Conservation (phyloP, 2,888 invertebrate species). For the Anaspis maculata region DNA sequence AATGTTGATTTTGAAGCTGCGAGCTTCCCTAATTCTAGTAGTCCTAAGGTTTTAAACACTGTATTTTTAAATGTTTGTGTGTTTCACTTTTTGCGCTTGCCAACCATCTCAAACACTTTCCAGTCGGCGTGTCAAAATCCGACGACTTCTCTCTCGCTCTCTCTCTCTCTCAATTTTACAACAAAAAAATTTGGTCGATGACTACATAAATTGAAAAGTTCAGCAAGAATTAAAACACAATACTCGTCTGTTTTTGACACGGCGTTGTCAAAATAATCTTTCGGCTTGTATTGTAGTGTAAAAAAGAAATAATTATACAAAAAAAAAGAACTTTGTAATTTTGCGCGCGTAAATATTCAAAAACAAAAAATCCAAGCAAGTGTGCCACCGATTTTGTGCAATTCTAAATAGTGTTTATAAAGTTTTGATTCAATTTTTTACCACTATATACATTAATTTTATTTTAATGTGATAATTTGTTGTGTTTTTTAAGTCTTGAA, state of each 20-base stretch:
- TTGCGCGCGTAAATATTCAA: constrained; percentile 2
- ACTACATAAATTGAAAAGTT: no score
- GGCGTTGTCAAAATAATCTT: constrained; percentile 7
- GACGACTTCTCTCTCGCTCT: no score
- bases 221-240: no score
- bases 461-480: constrained; percentile 33
- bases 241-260: no score
- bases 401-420: no score
- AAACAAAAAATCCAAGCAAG: constrained; percentile 23
- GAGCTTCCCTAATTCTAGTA: constrained; percentile 31
- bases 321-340: constrained; percentile 8
- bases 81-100: constrained; percentile 42
- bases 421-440: no score
- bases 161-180: constrained; percentile 1
- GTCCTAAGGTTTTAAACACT: constrained; percentile 39
- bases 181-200: neutral
- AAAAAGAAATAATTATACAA: constrained; percentile 1
- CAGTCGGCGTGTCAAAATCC: no score
- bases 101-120: no score
- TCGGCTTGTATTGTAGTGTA: constrained; percentile 14
- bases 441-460: constrained; percentile 13
- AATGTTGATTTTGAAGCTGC: constrained; percentile 22
- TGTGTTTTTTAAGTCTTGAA: no score
- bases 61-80: constrained; percentile 44
- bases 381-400: constrained; percentile 39